Percentiles rank a stretch among this genome's conserved stretches.
phyloP scores from a whole-genome alignment of 2,888 invertebrate species.

The Holacanthella duospinosa region DNA sequence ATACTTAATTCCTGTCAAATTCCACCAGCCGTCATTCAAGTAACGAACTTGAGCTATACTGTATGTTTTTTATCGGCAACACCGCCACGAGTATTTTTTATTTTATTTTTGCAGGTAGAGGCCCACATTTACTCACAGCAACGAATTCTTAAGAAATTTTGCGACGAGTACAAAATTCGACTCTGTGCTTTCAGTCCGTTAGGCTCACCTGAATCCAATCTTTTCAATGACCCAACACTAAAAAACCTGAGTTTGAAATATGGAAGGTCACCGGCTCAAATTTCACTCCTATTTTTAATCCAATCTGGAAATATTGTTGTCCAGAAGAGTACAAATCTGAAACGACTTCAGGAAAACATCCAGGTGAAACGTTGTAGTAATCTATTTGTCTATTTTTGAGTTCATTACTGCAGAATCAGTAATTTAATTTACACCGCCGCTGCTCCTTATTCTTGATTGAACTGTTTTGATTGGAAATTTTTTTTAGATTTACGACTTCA shows the following conservation, averaged over 20 bases:
- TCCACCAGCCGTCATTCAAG: conserved; percentile 50
- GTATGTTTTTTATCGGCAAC: too few species aligned
- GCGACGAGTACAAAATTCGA: background rate
- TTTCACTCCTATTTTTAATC: background rate
- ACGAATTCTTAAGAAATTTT: background rate
- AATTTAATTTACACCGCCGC: too few species aligned
- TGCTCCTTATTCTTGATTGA: too few species aligned
- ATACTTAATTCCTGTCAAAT: conserved; percentile 52
- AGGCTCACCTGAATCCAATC: background rate
- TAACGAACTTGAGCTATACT: too few species aligned
- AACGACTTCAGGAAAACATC: background rate
- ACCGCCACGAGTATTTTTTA: too few species aligned
- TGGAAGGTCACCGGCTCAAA: background rate
- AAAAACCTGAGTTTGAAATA: background rate
- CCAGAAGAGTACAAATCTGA: background rate
- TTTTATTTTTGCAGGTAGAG: background rate
- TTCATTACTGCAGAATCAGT: too few species aligned
- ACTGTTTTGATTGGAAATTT: too few species aligned
- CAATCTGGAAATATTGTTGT: background rate
- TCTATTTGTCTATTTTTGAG: too few species aligned
- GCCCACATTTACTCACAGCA: background rate
- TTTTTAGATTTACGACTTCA: background rate
- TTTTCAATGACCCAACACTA: background rate
- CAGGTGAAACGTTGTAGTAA: too few species aligned
- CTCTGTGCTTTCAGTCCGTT: background rate